phyloP scores from a whole-genome alignment of 2,888 invertebrate species.

The Drosophila yooni region DNA sequence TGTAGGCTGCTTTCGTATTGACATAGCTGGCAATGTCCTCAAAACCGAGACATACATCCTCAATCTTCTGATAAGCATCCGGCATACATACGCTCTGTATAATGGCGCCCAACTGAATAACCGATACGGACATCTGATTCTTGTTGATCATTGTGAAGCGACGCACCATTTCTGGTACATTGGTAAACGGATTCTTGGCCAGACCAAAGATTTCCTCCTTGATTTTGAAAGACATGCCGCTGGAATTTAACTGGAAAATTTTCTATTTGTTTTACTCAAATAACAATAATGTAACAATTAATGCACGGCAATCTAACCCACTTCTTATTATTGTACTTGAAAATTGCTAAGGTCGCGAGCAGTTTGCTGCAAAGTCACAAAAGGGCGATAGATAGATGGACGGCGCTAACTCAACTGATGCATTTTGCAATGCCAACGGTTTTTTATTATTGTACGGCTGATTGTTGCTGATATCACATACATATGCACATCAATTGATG shows the following conservation, averaged over 20 bases:
- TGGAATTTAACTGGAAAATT: conserved; percentile 15
- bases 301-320: conserved; percentile 41
- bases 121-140: conserved; percentile 79
- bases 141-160: conserved; percentile 81
- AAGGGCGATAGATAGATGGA: conserved; percentile 31
- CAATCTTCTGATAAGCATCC: conserved; percentile 89
- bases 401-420: conserved; percentile 27
- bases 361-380: conserved; percentile 61
- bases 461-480: conserved; percentile 34
- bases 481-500: neutral
- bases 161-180: conserved; percentile 68
- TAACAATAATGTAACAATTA: conserved; percentile 29
- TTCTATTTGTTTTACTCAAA: conserved; percentile 16
- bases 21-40: conserved; percentile 87
- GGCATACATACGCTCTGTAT: conserved; percentile 91
- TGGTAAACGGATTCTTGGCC: conserved; percentile 78
- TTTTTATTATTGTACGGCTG: conserved; percentile 20
- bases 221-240: conserved; percentile 61
- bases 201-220: conserved; percentile 82
- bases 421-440: neutral
- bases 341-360: conserved; percentile 59
- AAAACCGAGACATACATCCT: conserved; percentile 93
- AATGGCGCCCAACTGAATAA: conserved; percentile 88
- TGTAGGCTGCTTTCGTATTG: conserved; percentile 88
- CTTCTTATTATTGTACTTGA: conserved; percentile 37